Evolutionary conservation across 2,888 invertebrate species (phyloP), one percentile per base, ranked within the genome.

Genomic region (Eledone cirrhosa): DNA sequence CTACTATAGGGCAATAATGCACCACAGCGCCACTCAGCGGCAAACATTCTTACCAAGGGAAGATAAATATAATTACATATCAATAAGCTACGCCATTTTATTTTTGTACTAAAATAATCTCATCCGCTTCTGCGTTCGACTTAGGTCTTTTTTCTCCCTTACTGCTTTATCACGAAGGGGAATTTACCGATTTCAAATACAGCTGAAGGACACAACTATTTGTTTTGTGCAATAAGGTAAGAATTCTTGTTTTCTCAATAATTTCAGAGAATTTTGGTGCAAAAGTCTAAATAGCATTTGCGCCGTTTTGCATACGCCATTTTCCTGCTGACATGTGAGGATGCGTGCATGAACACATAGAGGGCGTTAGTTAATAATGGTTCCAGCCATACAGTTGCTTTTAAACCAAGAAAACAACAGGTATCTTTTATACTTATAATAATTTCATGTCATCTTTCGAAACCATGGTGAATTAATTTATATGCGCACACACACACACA

Each of bases 181-280:
- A 72, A 72, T 72, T 72, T 72, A 72, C 72, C 72, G 41, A 72
- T 33, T 72, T 72, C 33, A 72, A 72, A 72, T 72, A 72, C 33
- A 72, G 33, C 72, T 31, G 33, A 33, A 72, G 33, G 11, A 41
- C 41, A n/a, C n/a, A 19, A n/a, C 72, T 72, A 27, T 27, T 11
- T 31, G 72, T 41, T 72, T 72, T n/a, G 29, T 33, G 13, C 41
- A n/a, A 72, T n/a, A 31, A 72, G 72, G 72, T 72, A 72, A 72
- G 33, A 72, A 33, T 72, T 31, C 0, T 13, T 31, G n/a, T 72
- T 72, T 72, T 72, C 14, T 19, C 7, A 13, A 41, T 13, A 72
- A 24, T n/a, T 72, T 72, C 13, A 41, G 31, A 72, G 72, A 72
- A 72, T 41, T 72, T 33, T 72, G 31, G n/a, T 72, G 72, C 72